Base-by-base conservation (phyloP, 1,140 invertebrate genomes). In the Solenopsis fugax region DNA sequence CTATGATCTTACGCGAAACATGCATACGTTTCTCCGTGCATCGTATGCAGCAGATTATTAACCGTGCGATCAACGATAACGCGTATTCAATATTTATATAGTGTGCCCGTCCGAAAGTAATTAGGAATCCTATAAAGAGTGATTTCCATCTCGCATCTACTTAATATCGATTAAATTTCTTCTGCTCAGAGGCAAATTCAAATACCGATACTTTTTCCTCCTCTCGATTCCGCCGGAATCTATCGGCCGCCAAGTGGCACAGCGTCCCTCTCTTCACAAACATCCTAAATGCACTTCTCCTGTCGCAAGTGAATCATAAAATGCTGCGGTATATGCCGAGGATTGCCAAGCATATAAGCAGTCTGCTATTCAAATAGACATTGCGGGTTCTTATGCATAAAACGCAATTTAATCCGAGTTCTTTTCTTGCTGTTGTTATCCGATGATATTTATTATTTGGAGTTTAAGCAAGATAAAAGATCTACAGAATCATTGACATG, bases 151-250 rank as follows among this genome's bases (percentile, higher is more conserved):
- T 29, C 4, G 37, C 24, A 41, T n/a, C 41, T 56, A 21, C 16
- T 71, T 18, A 34, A 72, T 72, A 71, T 73, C 45, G 45, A 69
- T 87, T 13, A 18, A 56, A 34, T 60, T 77, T 48, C 18, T 48
- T 76, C 12, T 67, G 16, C 13, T 48, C 18, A 29, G 48, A 16
- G 16, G 37, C 13, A 65, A 65, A 45, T 52, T 65, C 34, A 65
- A 65, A 52, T 16, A 77, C 37, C n/a, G 16, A 21, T 54, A 29
- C 18, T 52, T 80, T 80, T 65, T 52, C n/a, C 34, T 7, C 6
- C 0, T 48, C 4, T 12, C 21, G 41, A 34, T 64, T 50, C 12
- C 29, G 24, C 45, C n/a, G 9, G 12, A 67, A 80, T 52, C 16
- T 13, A 64, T 48, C 18, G 7, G 9, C 24, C 18, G 34, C 41